Evolutionary conservation across 2,113 vertebrate genomes (phyloP), one percentile per base, ranked within the genome.

Genomic region (Vulpes lagopus): DNA sequence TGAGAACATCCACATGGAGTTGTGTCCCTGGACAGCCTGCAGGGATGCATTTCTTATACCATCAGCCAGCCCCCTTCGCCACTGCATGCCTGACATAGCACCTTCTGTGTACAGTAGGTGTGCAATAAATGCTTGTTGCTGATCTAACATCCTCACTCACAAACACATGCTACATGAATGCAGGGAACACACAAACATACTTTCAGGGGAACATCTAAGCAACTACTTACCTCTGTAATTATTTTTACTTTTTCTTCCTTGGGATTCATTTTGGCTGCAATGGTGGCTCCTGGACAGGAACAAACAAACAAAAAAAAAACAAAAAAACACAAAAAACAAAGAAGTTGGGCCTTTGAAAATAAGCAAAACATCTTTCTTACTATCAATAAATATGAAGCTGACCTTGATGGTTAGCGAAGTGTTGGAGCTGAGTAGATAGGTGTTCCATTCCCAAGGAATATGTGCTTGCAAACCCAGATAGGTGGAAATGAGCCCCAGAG

Each of bases 221-320:
- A 19, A 17, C 20, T 25, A 59, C 97, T 97, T 49, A 98, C 98
- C 97, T 98, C 96, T 57, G 57, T 95, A 35, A 97, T 95, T 49
- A 98, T 98, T 95, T 35, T 97, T 2, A 97, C 25, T 74, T 94
- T 97, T 92, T 98, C 98, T 95, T 98, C 98, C 0, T 74, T 74
- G 80, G 3, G 0, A 85, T 96, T 98, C 98, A 94, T 98, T 78
- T 96, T 65, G 43, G 32, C 6, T 0, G n/a, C 1, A 17, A 30
- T 32, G 85, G 62, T 35, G 65, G 73, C 59, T 73, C 55, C 83
- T 81, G 89, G 89, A 3, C 35, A 80, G 87, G 81, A 43, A 96
- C 43, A 25, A 62, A 62, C 6, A 23, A 62, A 60, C 19, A 59
- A 64, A 12, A 23, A 62, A 60, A 59, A 60, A 64, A 12, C 25